Conservation (phyloP, 2,113 vertebrate species). For the Megaptera novaeangliae region DNA sequence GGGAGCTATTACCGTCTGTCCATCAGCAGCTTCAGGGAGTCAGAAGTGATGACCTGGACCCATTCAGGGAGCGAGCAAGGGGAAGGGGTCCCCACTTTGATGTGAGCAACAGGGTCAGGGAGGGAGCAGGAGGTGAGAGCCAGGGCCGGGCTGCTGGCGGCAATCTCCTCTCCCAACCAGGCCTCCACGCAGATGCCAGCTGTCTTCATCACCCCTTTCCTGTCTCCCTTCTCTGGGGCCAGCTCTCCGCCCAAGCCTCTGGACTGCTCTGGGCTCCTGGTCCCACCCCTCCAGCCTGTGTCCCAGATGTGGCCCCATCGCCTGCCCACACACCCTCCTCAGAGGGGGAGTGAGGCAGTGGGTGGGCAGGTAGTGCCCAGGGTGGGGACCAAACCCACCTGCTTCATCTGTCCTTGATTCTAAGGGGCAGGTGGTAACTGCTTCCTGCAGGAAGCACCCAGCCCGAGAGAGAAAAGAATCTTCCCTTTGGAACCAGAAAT, state of each 20-base stretch:
- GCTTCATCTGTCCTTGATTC: not conserved
- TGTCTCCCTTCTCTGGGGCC: not conserved
- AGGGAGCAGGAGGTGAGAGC: not conserved
- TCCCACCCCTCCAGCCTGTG: not conserved
- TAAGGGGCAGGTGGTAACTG: not conserved
- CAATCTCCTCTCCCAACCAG: not conserved
- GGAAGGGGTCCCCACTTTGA: conserved; percentile 60
- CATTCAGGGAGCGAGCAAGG: not conserved
- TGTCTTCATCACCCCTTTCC: conserved; percentile 6
- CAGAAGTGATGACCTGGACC: not conserved
- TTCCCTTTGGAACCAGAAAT: no score
- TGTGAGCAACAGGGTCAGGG: conserved; percentile 57
- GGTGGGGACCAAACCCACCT: no score
- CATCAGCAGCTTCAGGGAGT: conserved; percentile 34
- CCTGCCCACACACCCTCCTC: not conserved
- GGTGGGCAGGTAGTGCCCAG: not conserved
- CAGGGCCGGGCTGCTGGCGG: not conserved
- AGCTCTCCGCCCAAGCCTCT: not conserved
- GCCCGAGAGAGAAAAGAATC: not conserved
- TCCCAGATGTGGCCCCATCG: not conserved
- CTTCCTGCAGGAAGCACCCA: not conserved
- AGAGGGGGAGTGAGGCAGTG: not conserved
- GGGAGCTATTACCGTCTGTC: conserved; percentile 46
- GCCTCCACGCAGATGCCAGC: not conserved
- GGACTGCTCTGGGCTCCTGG: not conserved